Evolutionary conservation across 2,113 vertebrate genomes (phyloP).

Genomic region (Myiopsitta monachus): DNA sequence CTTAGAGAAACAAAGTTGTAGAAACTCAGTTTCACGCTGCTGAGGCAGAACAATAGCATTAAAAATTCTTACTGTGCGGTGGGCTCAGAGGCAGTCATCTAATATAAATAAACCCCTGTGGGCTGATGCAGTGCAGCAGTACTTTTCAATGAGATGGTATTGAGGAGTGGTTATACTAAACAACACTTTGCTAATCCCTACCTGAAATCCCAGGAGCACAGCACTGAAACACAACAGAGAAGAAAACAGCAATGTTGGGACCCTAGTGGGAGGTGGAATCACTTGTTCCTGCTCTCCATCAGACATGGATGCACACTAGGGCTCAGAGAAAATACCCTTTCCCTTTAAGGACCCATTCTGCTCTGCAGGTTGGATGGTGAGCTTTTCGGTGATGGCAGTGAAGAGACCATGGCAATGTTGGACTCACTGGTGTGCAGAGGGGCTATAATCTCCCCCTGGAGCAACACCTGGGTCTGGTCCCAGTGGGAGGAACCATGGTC

Average conservation of each 20-base stretch:
- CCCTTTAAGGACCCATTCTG: background rate
- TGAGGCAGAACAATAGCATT: constrained; percentile 23
- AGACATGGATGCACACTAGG: background rate
- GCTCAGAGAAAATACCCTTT: background rate
- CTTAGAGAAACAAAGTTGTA: background rate
- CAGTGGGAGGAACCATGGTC: background rate
- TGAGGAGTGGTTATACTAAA: constrained; percentile 40
- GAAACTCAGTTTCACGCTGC: background rate
- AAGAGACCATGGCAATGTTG: background rate
- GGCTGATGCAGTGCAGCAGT: background rate
- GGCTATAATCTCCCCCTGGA: background rate
- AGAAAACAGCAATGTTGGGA: background rate
- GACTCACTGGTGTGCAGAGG: background rate
- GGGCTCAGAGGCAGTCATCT: background rate
- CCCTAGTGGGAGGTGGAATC: background rate
- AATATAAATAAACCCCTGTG: background rate
- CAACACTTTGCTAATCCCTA: background rate
- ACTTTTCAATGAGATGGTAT: background rate
- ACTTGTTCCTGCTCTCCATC: constrained; percentile 42
- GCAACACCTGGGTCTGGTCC: background rate
- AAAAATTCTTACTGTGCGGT: background rate
- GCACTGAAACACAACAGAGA: constrained; percentile 10
- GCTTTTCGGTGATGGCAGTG: background rate
- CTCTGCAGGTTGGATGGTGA: background rate
- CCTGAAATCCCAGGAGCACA: constrained; percentile 40